A percentile compares a stretch with the other conserved stretches of the same genome.
These are phyloP conservation scores for Dryocosmus kuriphilus DNA, from an alignment of 2,888 invertebrate genomes.

Conservation along the genomic window DNA sequence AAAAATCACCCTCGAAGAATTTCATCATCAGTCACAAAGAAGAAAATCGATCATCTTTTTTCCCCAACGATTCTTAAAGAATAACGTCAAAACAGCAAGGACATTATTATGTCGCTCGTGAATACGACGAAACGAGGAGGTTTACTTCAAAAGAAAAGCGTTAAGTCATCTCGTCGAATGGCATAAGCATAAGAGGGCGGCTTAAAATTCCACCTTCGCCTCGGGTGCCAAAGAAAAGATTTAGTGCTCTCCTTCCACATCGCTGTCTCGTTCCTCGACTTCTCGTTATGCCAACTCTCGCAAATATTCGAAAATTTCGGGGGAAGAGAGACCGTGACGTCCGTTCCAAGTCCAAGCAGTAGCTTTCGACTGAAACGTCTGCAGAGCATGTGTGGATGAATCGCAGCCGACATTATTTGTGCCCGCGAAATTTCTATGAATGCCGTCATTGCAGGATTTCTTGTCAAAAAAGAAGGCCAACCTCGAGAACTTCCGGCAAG, in stretches of 20 bases:
- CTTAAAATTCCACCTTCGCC: slow-evolving; percentile 54
- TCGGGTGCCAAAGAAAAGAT: slow-evolving; percentile 36
- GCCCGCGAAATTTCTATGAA: slow-evolving; percentile 55
- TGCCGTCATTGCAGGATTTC: slow-evolving; percentile 53
- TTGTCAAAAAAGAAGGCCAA: slow-evolving; percentile 51
- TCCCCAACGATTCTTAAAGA: background rate
- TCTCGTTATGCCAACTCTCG: slow-evolving; percentile 37
- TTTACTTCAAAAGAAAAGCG: slow-evolving; percentile 52
- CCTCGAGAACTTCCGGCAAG: slow-evolving; percentile 30
- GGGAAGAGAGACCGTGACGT: background rate
- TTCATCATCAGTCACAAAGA: slow-evolving; percentile 11
- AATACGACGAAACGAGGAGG: slow-evolving; percentile 1
- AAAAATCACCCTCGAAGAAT: background rate
- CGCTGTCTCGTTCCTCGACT: slow-evolving; percentile 48
- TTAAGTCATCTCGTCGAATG: slow-evolving; percentile 53
- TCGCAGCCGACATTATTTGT: slow-evolving; percentile 50
- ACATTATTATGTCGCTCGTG: slow-evolving; percentile 3
- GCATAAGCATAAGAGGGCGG: slow-evolving; percentile 52
- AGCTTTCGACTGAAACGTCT: slow-evolving; percentile 54
- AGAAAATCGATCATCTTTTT: slow-evolving; percentile 4
- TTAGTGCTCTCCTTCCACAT: slow-evolving; percentile 50
- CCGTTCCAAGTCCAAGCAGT: background rate
- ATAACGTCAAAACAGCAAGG: slow-evolving; percentile 20
- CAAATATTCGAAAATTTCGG: slow-evolving; percentile 3
- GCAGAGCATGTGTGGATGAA: slow-evolving; percentile 57